These are phyloP conservation scores for Camarhynchus parvulus DNA, from an alignment of 2,113 vertebrate genomes.

Conservation along the genomic window DNA sequence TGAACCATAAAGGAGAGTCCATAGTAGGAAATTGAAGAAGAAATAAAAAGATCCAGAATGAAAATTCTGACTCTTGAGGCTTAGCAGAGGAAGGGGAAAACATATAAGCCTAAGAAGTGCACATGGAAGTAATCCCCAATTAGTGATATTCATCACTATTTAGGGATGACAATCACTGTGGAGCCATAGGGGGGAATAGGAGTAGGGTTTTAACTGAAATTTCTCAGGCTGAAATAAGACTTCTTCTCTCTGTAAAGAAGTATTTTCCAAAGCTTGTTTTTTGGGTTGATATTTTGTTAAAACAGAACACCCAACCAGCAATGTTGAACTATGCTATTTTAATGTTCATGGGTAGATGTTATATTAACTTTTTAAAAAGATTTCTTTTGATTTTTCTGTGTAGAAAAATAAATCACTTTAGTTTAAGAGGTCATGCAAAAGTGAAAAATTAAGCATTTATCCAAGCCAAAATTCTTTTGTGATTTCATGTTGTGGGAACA, in stretches of 20 bases:
- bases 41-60: not conserved
- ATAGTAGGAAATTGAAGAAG: not conserved
- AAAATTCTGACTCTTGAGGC: not conserved
- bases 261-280: not conserved
- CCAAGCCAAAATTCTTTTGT: not conserved
- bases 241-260: not conserved
- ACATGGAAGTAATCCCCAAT: not conserved
- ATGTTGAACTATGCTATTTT: not conserved
- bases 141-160: not conserved
- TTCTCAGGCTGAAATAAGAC: not conserved
- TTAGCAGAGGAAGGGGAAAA: not conserved
- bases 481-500: not conserved
- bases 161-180: not conserved
- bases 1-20: not conserved
- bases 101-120: not conserved
- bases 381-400: not conserved
- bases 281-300: not conserved
- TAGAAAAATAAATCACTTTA: not conserved
- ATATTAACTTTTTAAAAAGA: not conserved
- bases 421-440: not conserved
- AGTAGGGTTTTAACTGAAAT: not conserved
- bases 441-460: not conserved
- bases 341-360: not conserved
- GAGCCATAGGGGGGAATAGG: not conserved
- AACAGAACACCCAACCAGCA: not conserved